Evolutionary conservation across 2,113 vertebrate species (phyloP).

Genomic region (Pristiophorus japonicus): DNA sequence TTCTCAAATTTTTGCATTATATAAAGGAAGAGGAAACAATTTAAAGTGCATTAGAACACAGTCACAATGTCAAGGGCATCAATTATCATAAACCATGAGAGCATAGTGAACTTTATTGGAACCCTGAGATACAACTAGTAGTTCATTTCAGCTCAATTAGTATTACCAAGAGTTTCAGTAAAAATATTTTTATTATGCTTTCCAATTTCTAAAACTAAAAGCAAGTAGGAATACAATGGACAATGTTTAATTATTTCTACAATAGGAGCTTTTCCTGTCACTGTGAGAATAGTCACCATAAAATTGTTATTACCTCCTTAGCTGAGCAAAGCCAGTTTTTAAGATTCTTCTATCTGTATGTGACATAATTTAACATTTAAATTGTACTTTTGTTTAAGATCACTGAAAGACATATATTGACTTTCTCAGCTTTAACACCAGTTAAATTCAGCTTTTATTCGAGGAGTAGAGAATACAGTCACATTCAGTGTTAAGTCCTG

Average conservation of each 20-base stretch:
- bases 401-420: background rate
- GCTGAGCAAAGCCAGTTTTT: background rate
- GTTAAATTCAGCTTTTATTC: background rate
- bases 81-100: background rate
- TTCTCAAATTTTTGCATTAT: background rate
- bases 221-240: background rate
- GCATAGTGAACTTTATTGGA: background rate
- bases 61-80: background rate
- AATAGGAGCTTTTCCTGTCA: background rate
- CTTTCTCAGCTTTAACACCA: background rate
- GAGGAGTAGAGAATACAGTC: background rate
- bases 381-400: background rate
- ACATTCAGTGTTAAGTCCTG: no score
- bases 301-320: background rate
- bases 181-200: background rate
- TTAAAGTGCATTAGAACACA: background rate
- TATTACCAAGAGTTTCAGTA: background rate
- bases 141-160: slow-evolving; percentile 13
- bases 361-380: background rate
- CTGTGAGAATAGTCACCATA: background rate
- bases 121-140: background rate
- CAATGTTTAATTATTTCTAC: background rate
- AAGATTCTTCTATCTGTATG: background rate
- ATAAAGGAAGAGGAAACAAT: background rate
- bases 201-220: background rate